Percentiles rank a stretch among this genome's conserved stretches.
Conservation (phyloP, 2,888 invertebrate species). For the Amphipoea lucens region DNA sequence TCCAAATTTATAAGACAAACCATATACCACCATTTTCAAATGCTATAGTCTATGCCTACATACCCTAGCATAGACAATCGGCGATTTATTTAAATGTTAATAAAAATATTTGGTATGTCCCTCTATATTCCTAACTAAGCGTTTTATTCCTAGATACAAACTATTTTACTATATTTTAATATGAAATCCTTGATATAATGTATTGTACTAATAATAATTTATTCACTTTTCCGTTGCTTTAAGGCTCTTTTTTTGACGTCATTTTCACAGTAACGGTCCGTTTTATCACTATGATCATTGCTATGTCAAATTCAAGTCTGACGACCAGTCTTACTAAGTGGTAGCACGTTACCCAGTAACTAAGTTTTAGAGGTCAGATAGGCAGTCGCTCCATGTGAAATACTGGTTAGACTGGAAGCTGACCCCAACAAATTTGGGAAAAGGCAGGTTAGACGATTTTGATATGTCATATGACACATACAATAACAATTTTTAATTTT, state of each 20-base stretch:
- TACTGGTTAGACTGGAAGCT: constrained; percentile 1
- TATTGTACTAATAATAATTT: neutral
- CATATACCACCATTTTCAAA: neutral
- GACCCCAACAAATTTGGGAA: neutral
- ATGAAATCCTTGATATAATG: neutral
- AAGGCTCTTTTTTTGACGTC: constrained; percentile 4
- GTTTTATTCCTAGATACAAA: constrained; percentile 3
- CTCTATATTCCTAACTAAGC: neutral
- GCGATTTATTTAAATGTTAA: neutral
- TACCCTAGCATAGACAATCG: neutral
- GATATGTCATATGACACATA: neutral
- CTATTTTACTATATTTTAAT: neutral
- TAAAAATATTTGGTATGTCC: neutral
- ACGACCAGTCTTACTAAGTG: no score
- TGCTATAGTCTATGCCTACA: neutral
- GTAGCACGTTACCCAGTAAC: neutral
- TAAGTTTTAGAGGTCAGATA: neutral
- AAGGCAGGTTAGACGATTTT: neutral
- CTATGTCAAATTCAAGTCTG: neutral
- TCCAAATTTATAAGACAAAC: neutral
- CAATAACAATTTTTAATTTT: neutral
- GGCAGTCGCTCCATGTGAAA: neutral
- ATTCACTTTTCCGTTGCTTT: neutral
- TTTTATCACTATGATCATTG: neutral
- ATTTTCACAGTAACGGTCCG: constrained; percentile 3